Conservation (phyloP, 2,113 vertebrate genomes). For the Notarius quadriscutis region DNA sequence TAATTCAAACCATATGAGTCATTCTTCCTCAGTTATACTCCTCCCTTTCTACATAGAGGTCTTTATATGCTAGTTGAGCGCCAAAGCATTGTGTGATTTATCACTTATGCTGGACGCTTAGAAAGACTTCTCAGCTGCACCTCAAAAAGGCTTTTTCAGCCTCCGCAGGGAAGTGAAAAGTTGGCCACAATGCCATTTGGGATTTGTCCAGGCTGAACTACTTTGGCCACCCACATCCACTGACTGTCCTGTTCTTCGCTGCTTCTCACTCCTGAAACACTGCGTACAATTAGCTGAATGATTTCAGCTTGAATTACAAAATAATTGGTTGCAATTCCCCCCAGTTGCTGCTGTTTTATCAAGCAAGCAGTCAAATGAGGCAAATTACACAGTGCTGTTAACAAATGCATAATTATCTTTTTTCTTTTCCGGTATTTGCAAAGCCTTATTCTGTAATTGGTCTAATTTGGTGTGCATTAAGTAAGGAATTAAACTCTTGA, state of each 20-base stretch:
- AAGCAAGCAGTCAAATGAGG: background rate
- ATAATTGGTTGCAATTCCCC: background rate
- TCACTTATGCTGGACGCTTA: background rate
- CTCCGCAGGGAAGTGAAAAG: background rate
- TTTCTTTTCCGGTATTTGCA: background rate
- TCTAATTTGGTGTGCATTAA: background rate
- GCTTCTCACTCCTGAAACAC: background rate
- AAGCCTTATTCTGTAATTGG: background rate
- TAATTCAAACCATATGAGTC: background rate
- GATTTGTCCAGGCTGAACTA: background rate
- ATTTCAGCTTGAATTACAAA: background rate
- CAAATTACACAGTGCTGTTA: background rate
- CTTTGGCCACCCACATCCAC: background rate
- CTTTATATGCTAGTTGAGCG: background rate
- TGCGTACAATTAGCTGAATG: background rate
- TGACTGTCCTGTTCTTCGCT: background rate
- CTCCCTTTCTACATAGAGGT: background rate
- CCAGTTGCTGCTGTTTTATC: background rate
- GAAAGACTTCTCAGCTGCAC: background rate
- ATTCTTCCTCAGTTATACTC: background rate
- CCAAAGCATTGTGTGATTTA: constrained; percentile 3
- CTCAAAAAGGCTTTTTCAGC: background rate
- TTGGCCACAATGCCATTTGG: background rate
- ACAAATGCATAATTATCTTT: background rate
- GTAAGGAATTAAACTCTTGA: background rate